Conservation (phyloP, 2,888 invertebrate species). For the Melanophora roralis region DNA sequence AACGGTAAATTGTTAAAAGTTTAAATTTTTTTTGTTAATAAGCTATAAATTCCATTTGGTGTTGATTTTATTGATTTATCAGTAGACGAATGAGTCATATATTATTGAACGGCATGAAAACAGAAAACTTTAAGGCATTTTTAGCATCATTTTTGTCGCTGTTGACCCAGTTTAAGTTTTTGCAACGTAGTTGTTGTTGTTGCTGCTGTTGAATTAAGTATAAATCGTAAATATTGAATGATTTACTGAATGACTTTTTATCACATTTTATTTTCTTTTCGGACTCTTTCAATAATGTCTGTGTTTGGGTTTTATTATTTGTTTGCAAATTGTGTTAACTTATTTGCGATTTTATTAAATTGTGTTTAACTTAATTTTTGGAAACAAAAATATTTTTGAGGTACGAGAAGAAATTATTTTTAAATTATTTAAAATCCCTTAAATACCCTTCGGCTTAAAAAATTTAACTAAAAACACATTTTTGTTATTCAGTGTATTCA, state of each 20-base stretch:
- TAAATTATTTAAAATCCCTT: too few relatives aligned
- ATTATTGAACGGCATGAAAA: not conserved
- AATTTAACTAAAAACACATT: too few relatives aligned
- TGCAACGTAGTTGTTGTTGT: not conserved
- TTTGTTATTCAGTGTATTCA: too few relatives aligned
- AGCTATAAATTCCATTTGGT: not conserved
- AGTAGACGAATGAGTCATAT: not conserved
- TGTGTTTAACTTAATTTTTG: conserved; percentile 39
- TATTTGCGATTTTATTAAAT: conserved; percentile 52
- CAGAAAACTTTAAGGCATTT: not conserved
- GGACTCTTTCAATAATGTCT: too few relatives aligned
- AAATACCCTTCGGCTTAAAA: too few relatives aligned
- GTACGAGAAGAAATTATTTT: not conserved
- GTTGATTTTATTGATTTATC: not conserved
- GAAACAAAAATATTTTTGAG: not conserved
- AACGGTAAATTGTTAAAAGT: not conserved
- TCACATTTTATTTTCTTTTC: not conserved
- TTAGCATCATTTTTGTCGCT: conserved; percentile 42
- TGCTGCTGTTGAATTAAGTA: not conserved
- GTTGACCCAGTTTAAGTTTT: conserved; percentile 46
- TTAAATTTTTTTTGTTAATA: not conserved
- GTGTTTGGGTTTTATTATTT: conserved; percentile 6
- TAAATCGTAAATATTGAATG: conserved; percentile 45
- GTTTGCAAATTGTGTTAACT: conserved; percentile 4
- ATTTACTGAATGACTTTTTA: conserved; percentile 42